Conservation (phyloP, 2,888 invertebrate genomes). For the Patella ulyssiponensis region DNA sequence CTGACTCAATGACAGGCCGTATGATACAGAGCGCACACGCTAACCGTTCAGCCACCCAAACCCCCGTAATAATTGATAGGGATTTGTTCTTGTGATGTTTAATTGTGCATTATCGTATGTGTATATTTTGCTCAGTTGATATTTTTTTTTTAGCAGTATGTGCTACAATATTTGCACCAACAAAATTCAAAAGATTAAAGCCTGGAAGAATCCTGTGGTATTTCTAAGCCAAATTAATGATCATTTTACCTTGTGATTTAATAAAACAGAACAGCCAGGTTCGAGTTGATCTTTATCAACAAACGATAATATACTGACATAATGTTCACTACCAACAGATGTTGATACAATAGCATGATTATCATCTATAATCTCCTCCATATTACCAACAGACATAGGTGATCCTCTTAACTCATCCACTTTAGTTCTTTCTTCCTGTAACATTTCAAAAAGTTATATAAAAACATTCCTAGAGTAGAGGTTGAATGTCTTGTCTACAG, state of each 20-base stretch:
- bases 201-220: too few species aligned
- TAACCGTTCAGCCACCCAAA: too few species aligned
- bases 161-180: too few species aligned
- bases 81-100: too few species aligned
- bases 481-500: too few species aligned
- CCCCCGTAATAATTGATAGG: too few species aligned
- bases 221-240: not conserved
- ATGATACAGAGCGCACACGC: too few species aligned
- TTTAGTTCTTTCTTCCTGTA: conserved; percentile 91
- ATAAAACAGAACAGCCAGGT: conserved; percentile 96
- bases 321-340: conserved; percentile 98
- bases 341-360: conserved; percentile 99
- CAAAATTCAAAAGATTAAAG: too few species aligned
- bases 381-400: conserved; percentile 99
- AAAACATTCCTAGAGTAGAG: not conserved
- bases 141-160: too few species aligned
- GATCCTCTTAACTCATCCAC: conserved; percentile 98
- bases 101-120: too few species aligned
- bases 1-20: too few species aligned
- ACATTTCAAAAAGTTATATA: conserved; percentile 17
- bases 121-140: too few species aligned
- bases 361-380: conserved; percentile 99
- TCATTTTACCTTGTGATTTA: conserved; percentile 90
- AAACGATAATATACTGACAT: conserved; percentile 98
- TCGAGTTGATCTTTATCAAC: conserved; percentile 99